phyloP scores from a whole-genome alignment of 2,797 vertebrate genomes.

The Myoxocephalus aenaeus region DNA sequence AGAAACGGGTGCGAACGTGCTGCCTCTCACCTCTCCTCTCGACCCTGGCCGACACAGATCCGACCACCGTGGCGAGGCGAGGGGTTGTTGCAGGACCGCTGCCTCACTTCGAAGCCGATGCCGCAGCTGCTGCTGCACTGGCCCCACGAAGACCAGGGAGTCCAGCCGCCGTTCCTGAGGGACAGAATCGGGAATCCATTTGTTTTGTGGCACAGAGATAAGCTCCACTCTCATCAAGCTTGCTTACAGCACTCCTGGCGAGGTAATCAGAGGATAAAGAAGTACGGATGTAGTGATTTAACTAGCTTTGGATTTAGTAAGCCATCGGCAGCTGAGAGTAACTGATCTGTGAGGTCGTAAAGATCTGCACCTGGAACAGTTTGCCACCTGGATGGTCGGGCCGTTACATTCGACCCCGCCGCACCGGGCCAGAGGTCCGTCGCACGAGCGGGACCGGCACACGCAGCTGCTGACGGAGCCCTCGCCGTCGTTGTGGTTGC shows the following conservation, averaged over 20 bases:
- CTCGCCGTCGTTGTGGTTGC: slow-evolving; percentile 88
- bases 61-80: slow-evolving; percentile 93
- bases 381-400: slow-evolving; percentile 90
- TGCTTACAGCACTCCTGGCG: too few relatives aligned
- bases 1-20: background rate
- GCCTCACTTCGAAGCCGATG: slow-evolving; percentile 95
- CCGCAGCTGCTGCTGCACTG: slow-evolving; percentile 96
- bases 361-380: slow-evolving; percentile 90
- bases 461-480: slow-evolving; percentile 87
- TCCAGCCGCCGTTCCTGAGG: slow-evolving; percentile 95
- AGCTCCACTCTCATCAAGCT: background rate
- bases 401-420: slow-evolving; percentile 90
- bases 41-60: slow-evolving; percentile 94
- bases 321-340: background rate
- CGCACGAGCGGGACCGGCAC: slow-evolving; percentile 90
- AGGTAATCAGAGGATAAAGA: background rate
- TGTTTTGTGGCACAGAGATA: background rate
- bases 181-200: background rate
- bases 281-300: background rate
- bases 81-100: slow-evolving; percentile 96
- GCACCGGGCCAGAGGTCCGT: slow-evolving; percentile 89
- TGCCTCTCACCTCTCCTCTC: slow-evolving; percentile 90
- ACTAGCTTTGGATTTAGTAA: background rate
- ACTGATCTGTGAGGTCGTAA: background rate
- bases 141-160: slow-evolving; percentile 95